Conservation (phyloP, 1,140 invertebrate species). For the Catajapyx aquilonaris region DNA sequence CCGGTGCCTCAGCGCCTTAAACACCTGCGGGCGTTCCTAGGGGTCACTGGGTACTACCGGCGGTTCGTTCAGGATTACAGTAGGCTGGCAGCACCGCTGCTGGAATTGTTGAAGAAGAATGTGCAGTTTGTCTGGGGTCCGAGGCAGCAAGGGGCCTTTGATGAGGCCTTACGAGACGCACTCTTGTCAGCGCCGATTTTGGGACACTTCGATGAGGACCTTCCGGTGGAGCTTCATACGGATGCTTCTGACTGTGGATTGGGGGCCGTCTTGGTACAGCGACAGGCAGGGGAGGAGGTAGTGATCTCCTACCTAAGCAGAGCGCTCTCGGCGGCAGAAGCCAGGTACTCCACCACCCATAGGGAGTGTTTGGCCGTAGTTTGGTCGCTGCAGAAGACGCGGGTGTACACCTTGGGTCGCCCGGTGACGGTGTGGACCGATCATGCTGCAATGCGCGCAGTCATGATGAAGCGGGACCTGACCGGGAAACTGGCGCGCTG, state of each 20-base stretch:
- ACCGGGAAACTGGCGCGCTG: slow-evolving; percentile 14
- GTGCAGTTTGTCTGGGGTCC: slow-evolving; percentile 15
- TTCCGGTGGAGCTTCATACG: slow-evolving; percentile 16
- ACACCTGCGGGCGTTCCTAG: too few species aligned
- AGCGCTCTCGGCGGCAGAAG: slow-evolving; percentile 9
- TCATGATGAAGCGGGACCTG: too few species aligned
- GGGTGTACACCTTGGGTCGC: too few species aligned
- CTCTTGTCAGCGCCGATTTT: slow-evolving; percentile 17
- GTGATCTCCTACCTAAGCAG: slow-evolving; percentile 16
- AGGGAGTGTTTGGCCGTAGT: slow-evolving; percentile 19
- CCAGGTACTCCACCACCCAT: slow-evolving; percentile 18
- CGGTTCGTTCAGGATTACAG: slow-evolving; percentile 23
- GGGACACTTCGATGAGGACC: slow-evolving; percentile 15
- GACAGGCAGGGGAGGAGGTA: slow-evolving; percentile 11
- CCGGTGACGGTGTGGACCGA: too few species aligned
- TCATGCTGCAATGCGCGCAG: too few species aligned
- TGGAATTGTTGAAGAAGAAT: slow-evolving; percentile 15
- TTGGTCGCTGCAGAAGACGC: slow-evolving; percentile 20
- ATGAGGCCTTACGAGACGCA: slow-evolving; percentile 12
- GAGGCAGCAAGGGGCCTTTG: slow-evolving; percentile 16
- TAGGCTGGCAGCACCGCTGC: slow-evolving; percentile 16
- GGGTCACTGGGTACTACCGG: too few species aligned
- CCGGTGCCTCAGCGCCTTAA: too few species aligned
- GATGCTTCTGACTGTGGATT: slow-evolving; percentile 17
- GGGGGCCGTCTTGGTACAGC: slow-evolving; percentile 17